These are phyloP conservation scores for Cisticola juncidis DNA, from an alignment of 2,113 vertebrate genomes.

Conservation along the genomic window DNA sequence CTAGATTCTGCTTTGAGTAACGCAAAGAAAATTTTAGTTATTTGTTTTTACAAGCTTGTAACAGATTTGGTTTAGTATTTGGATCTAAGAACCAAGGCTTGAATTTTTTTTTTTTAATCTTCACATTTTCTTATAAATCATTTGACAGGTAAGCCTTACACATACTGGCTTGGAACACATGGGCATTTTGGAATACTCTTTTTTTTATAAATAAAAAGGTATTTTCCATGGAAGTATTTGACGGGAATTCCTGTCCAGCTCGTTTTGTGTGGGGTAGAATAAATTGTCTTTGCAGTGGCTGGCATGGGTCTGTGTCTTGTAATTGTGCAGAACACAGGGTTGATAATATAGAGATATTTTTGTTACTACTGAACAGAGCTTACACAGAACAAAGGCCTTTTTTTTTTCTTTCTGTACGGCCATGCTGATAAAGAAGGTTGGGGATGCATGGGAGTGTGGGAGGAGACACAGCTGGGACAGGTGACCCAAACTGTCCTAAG, in stretches of 20 bases:
- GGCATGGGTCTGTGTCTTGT: background rate
- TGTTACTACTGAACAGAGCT: background rate
- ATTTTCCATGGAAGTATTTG: background rate
- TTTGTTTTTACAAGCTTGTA: background rate
- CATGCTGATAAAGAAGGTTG: background rate
- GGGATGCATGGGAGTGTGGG: background rate
- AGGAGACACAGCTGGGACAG: background rate
- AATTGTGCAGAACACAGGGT: background rate
- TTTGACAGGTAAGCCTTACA: background rate
- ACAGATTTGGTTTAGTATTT: background rate
- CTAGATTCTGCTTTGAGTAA: background rate
- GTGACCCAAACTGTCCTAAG: background rate
- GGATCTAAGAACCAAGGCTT: background rate
- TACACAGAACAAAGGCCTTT: background rate
- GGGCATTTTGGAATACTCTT: background rate
- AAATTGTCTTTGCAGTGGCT: background rate
- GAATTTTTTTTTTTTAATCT: background rate
- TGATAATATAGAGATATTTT: background rate
- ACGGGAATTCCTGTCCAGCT: background rate
- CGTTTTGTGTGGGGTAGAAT: background rate
- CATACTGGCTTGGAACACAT: background rate
- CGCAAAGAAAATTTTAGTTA: background rate
- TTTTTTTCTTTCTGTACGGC: rapidly evolving
- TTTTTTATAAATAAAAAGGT: background rate
- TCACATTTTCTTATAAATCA: background rate